Conservation (phyloP, 2,113 vertebrate genomes). For the Azemiops feae region DNA sequence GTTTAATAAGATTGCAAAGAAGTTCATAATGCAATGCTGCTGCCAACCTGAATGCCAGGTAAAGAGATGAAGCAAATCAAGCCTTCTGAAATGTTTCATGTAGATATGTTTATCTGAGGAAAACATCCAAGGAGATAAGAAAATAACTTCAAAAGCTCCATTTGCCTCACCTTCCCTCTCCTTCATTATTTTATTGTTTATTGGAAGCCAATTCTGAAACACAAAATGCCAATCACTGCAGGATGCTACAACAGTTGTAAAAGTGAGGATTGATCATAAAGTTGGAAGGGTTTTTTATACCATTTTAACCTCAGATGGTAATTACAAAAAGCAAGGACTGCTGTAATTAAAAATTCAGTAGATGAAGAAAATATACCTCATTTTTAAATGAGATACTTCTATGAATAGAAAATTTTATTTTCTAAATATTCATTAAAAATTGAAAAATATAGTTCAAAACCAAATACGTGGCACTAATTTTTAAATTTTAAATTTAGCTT, state of each 20-base stretch:
- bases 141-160: neutral
- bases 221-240: neutral
- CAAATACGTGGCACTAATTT: neutral
- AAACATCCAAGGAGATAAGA: neutral
- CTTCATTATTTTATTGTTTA: neutral
- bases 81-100: neutral
- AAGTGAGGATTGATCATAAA: neutral
- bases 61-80: neutral
- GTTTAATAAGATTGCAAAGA: neutral
- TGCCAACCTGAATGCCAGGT: neutral
- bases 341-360: neutral
- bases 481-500: neutral
- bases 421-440: neutral
- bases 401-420: neutral
- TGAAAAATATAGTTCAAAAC: neutral
- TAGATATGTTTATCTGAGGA: neutral
- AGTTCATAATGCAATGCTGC: neutral
- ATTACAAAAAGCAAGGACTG: neutral
- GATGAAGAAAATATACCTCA: neutral
- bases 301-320: neutral
- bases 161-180: accelerated
- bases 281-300: neutral
- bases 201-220: neutral
- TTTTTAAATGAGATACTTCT: neutral
- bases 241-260: neutral